Conservation (phyloP, 2,888 invertebrate species). For the Pterobdella sp. region DNA sequence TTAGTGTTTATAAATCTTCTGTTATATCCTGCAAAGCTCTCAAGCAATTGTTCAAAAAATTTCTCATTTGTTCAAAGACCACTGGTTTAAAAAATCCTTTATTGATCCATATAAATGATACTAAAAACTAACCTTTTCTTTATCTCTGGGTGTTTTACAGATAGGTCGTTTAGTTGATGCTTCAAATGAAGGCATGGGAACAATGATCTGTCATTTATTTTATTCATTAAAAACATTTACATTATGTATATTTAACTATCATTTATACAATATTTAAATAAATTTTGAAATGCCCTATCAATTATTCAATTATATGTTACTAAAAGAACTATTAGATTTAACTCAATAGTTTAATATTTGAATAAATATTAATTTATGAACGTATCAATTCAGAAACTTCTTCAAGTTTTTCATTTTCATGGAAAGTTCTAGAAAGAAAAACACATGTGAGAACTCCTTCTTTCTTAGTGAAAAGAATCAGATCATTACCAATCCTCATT, state of each 20-base stretch:
- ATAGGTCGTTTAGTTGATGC: slow-evolving; percentile 44
- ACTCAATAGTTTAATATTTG: too few species aligned
- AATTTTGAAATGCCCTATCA: too few species aligned
- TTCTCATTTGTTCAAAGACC: not conserved
- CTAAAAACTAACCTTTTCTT: slow-evolving; percentile 44
- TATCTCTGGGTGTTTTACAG: slow-evolving; percentile 40
- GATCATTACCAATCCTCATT: slow-evolving; percentile 53
- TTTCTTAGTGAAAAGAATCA: slow-evolving; percentile 54
- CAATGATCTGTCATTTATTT: slow-evolving; percentile 47
- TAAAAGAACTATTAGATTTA: too few species aligned
- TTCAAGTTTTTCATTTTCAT: slow-evolving; percentile 50
- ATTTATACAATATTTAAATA: too few species aligned
- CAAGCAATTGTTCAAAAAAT: not conserved
- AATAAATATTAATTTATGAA: too few species aligned
- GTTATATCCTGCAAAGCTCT: not conserved
- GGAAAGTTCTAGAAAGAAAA: slow-evolving; percentile 52
- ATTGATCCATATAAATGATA: too few species aligned
- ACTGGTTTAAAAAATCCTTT: not conserved
- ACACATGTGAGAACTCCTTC: slow-evolving; percentile 49
- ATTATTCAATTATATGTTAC: too few species aligned
- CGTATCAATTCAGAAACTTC: slow-evolving; percentile 46
- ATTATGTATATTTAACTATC: too few species aligned
- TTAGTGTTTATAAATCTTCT: not conserved
- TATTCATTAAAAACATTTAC: too few species aligned
- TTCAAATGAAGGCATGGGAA: slow-evolving; percentile 52